A percentile compares a stretch with the other conserved stretches of the same genome.
These are phyloP conservation scores for Cataglyphis cursor DNA, from an alignment of 2,888 invertebrate genomes.

Conservation along the genomic window DNA sequence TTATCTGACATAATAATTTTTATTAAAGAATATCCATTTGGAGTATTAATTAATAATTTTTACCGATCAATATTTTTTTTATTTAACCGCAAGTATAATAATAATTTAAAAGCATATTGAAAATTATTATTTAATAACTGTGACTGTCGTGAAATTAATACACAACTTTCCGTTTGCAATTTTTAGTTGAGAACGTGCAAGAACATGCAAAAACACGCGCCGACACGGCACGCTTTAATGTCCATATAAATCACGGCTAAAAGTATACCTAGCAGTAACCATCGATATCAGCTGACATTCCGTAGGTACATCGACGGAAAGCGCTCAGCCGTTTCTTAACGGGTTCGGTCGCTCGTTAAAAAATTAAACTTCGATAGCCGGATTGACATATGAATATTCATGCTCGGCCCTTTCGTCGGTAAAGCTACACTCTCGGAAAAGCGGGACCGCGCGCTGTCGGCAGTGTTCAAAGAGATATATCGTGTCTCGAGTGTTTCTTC, in stretches of 20 bases:
- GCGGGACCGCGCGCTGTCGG: slow-evolving; percentile 68
- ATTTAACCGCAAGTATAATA: not conserved
- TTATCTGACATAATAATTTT: not conserved
- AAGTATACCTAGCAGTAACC: not conserved
- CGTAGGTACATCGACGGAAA: slow-evolving; percentile 6
- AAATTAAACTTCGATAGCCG: slow-evolving; percentile 72
- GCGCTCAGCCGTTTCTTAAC: slow-evolving; percentile 39
- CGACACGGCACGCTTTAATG: not conserved
- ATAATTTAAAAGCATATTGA: not conserved
- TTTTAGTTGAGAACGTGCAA: not conserved
- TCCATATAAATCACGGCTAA: not conserved
- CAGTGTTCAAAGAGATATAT: slow-evolving; percentile 75
- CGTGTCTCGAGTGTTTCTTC: slow-evolving; percentile 54
- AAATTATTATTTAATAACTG: not conserved
- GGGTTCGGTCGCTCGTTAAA: slow-evolving; percentile 67
- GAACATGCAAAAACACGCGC: slow-evolving; percentile 14
- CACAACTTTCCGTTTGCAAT: not conserved
- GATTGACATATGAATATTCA: slow-evolving; percentile 79
- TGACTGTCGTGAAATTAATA: not conserved
- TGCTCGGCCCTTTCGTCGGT: slow-evolving; percentile 73
- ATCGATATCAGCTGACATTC: slow-evolving; percentile 21
- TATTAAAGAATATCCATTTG: not conserved
- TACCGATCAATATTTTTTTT: not conserved
- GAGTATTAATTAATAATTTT: not conserved
- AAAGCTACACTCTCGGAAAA: slow-evolving; percentile 67